A percentile compares a stretch with the other conserved stretches of the same genome.
phyloP scores from a whole-genome alignment of 2,113 vertebrate genomes.

The Mungos mungo region DNA sequence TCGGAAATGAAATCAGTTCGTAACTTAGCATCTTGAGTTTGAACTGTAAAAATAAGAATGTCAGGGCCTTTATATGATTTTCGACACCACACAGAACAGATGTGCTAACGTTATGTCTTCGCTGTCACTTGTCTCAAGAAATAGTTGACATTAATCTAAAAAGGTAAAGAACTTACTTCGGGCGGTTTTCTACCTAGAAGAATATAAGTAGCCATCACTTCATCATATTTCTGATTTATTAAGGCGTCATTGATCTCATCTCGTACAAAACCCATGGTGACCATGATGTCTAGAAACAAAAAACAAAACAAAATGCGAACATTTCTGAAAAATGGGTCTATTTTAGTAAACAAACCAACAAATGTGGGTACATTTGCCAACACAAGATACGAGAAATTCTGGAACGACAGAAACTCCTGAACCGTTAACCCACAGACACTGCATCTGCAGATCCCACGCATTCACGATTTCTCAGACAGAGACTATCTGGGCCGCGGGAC shows the following conservation, averaged over 20 bases:
- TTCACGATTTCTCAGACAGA: not conserved
- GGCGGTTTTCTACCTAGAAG: slow-evolving; percentile 96
- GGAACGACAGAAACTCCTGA: not conserved
- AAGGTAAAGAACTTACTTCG: slow-evolving; percentile 88
- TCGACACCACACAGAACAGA: not conserved
- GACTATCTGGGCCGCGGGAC: too few relatives aligned
- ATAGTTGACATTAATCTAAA: not conserved
- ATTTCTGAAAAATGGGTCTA: slow-evolving; percentile 8
- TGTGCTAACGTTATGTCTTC: not conserved
- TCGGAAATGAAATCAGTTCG: not conserved
- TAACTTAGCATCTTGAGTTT: not conserved
- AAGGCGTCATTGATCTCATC: slow-evolving; percentile 97
- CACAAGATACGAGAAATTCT: not conserved
- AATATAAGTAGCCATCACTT: slow-evolving; percentile 98
- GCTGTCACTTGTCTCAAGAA: not conserved
- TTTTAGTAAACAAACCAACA: slow-evolving; percentile 21
- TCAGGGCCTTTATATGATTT: not conserved
- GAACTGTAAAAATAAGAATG: not conserved
- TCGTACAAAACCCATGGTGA: slow-evolving; percentile 98
- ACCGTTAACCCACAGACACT: not conserved
- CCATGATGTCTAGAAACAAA: slow-evolving; percentile 92
- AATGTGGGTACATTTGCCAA: not conserved
- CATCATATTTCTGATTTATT: slow-evolving; percentile 94
- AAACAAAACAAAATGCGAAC: not conserved
- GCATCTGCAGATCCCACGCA: not conserved